Evolutionary conservation across 2,113 vertebrate species (phyloP).

Genomic region (Triplophysa siluroides): DNA sequence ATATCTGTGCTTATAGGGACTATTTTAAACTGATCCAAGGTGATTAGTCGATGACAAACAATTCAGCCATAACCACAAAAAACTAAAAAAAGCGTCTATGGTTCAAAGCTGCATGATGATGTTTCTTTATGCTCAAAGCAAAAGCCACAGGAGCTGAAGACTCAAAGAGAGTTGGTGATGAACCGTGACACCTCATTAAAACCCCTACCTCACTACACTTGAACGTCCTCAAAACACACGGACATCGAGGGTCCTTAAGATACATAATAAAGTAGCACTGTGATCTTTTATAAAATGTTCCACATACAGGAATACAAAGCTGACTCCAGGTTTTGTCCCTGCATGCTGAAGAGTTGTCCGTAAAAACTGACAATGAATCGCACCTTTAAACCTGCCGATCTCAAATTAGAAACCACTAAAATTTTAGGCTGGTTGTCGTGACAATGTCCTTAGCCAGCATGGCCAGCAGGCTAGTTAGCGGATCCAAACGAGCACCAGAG

Average conservation of each 20-base stretch:
- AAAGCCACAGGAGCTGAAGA: neutral
- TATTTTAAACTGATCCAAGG: neutral
- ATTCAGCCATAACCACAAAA: neutral
- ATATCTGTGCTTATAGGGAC: neutral
- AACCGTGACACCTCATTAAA: constrained; percentile 20
- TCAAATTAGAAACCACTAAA: too few relatives aligned
- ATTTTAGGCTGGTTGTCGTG: too few relatives aligned
- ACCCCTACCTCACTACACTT: constrained; percentile 5
- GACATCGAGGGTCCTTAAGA: neutral
- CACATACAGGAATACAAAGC: too few relatives aligned
- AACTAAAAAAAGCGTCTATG: too few relatives aligned
- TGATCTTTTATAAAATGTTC: neutral
- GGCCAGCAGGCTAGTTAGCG: too few relatives aligned
- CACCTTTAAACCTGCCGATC: too few relatives aligned
- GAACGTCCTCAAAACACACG: constrained; percentile 4
- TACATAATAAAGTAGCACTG: neutral
- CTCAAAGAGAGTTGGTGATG: neutral
- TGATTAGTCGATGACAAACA: neutral
- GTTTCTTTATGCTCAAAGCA: neutral
- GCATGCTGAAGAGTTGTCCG: too few relatives aligned
- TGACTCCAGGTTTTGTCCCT: too few relatives aligned
- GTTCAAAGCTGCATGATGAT: too few relatives aligned
- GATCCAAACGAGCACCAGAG: too few relatives aligned
- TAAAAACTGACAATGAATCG: too few relatives aligned
- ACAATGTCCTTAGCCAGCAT: too few relatives aligned